Conservation (phyloP, 2,888 invertebrate species). For the Geophilus truncorum region DNA sequence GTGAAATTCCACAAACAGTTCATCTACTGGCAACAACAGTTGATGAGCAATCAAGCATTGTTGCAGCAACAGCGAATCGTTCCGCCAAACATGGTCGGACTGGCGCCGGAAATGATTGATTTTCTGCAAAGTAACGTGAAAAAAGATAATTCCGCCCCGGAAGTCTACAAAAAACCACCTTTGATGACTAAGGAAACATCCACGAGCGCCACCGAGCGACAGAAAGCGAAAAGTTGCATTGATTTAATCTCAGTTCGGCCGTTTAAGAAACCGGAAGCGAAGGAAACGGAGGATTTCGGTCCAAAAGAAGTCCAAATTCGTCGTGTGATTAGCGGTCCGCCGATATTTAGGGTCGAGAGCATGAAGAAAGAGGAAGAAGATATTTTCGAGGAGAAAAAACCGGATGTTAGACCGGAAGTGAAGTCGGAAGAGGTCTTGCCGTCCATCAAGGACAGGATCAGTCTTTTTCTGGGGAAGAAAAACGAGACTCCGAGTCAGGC, state of each 20-base stretch:
- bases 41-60: conserved; percentile 36
- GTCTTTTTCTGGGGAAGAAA: neutral
- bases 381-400: neutral
- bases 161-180: neutral
- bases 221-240: neutral
- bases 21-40: conserved; percentile 38
- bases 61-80: conserved; percentile 36
- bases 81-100: neutral
- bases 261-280: neutral
- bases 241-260: neutral
- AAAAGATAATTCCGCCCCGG: neutral
- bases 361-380: neutral
- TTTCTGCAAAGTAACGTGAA: neutral
- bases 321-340: too few species aligned
- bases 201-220: neutral
- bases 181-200: neutral
- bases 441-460: neutral
- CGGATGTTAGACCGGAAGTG: neutral
- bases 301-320: too few species aligned
- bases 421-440: neutral
- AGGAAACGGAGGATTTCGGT: neutral
- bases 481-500: neutral
- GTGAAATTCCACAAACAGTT: conserved; percentile 35
- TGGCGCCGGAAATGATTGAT: neutral
- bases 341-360: neutral